A percentile compares a stretch with the other conserved stretches of the same genome.
phyloP scores from a whole-genome alignment of 2,797 vertebrate genomes.

The Bradypus variegatus region DNA sequence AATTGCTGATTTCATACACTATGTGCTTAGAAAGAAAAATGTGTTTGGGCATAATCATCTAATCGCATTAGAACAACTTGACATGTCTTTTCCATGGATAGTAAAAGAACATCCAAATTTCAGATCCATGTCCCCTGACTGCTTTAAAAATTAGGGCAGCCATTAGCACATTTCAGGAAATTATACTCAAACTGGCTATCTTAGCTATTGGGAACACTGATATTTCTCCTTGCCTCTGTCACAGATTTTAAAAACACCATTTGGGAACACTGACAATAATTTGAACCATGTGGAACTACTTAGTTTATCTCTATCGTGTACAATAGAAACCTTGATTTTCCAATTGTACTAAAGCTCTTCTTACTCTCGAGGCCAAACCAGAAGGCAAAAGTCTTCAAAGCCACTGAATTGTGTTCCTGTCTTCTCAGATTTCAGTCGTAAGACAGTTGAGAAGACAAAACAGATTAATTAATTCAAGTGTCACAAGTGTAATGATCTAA shows the following conservation, averaged over 20 bases:
- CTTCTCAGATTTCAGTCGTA: constrained; percentile 27
- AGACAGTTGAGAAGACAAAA: constrained; percentile 26
- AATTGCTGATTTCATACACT: not conserved
- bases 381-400: constrained; percentile 48
- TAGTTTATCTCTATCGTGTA: constrained; percentile 5
- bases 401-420: not conserved
- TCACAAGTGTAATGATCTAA: constrained; percentile 29
- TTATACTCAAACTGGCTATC: constrained; percentile 5
- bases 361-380: constrained; percentile 39
- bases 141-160: constrained; percentile 16
- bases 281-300: constrained; percentile 6
- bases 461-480: constrained; percentile 51
- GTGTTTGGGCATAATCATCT: not conserved
- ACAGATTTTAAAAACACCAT: not conserved
- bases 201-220: constrained; percentile 15
- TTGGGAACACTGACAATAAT: not conserved
- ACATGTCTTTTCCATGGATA: not conserved
- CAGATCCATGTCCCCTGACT: not conserved
- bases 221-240: not conserved
- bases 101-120: constrained; percentile 11
- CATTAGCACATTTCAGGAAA: constrained; percentile 19
- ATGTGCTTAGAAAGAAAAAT: not conserved
- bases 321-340: constrained; percentile 60
- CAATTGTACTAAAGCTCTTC: constrained; percentile 27
- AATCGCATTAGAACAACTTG: not conserved